Percentiles rank a stretch among this genome's conserved stretches.
These are phyloP conservation scores for Acanthosepion pharaonis DNA, from an alignment of 2,888 invertebrate genomes.

Conservation along the genomic window DNA sequence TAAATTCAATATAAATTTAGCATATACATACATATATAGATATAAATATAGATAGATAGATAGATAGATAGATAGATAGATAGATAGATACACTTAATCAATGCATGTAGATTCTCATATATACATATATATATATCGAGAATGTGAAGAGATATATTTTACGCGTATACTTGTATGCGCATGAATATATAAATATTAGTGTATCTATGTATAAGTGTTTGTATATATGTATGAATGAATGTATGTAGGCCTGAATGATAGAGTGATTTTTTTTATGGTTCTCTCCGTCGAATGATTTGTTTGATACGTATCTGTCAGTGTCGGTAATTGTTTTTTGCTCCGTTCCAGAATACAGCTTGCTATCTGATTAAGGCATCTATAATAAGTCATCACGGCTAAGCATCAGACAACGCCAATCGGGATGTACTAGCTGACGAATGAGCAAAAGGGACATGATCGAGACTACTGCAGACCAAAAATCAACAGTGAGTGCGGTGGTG, in stretches of 20 bases:
- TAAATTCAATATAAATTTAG: too few relatives aligned
- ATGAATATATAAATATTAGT: background rate
- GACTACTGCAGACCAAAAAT: background rate
- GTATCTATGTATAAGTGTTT: background rate
- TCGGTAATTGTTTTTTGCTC: background rate
- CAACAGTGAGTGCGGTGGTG: background rate
- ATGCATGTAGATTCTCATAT: too few relatives aligned
- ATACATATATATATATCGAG: too few relatives aligned
- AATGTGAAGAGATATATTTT: too few relatives aligned
- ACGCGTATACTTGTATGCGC: background rate
- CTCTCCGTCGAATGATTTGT: background rate
- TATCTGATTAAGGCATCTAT: background rate
- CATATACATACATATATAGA: background rate
- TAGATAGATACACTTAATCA: too few relatives aligned
- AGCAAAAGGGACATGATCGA: background rate
- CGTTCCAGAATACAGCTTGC: conserved; percentile 2
- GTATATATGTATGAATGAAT: background rate
- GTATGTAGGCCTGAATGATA: background rate
- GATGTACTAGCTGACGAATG: background rate
- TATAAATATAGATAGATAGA: background rate
- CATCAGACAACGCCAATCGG: background rate
- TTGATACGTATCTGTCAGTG: conserved; percentile 33
- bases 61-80: background rate
- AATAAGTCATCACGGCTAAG: background rate
- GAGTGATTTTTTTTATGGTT: background rate